These are phyloP conservation scores for Anniella stebbinsi DNA, from an alignment of 2,797 vertebrate genomes.

Conservation along the genomic window DNA sequence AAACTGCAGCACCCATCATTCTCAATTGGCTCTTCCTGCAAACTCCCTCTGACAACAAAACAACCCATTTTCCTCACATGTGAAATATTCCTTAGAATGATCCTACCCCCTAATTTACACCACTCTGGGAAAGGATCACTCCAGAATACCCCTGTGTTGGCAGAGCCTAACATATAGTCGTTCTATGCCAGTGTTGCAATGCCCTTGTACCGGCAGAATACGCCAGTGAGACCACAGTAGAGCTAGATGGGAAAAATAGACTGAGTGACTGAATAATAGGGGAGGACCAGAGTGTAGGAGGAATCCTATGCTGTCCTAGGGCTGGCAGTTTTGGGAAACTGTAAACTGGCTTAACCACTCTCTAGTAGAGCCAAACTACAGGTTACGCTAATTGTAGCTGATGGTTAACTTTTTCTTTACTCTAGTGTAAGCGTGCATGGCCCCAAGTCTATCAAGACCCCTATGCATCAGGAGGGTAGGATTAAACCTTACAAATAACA, in stretches of 20 bases:
- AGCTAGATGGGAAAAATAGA: neutral
- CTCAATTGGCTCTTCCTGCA: neutral
- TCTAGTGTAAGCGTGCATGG: too few species aligned
- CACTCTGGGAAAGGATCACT: neutral
- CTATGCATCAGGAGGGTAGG: too few species aligned
- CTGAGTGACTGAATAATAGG: neutral
- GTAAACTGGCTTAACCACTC: too few species aligned
- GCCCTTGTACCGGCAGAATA: neutral
- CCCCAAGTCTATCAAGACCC: too few species aligned
- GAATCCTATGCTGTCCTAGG: neutral
- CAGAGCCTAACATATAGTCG: neutral
- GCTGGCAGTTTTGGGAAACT: neutral
- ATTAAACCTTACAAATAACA: too few species aligned
- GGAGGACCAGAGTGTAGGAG: neutral
- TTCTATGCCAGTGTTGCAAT: neutral
- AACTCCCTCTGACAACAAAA: accelerated
- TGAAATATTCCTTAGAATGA: neutral
- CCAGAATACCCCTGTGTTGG: neutral
- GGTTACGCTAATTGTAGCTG: too few species aligned
- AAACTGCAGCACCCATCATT: neutral
- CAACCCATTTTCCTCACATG: neutral
- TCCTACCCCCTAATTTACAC: neutral
- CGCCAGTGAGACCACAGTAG: neutral
- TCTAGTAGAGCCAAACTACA: too few species aligned
- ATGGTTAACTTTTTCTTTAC: too few species aligned